A percentile compares a stretch with the other conserved stretches of the same genome.
phyloP scores from a whole-genome alignment of 2,113 vertebrate genomes.

The Falcunculus frontatus region DNA sequence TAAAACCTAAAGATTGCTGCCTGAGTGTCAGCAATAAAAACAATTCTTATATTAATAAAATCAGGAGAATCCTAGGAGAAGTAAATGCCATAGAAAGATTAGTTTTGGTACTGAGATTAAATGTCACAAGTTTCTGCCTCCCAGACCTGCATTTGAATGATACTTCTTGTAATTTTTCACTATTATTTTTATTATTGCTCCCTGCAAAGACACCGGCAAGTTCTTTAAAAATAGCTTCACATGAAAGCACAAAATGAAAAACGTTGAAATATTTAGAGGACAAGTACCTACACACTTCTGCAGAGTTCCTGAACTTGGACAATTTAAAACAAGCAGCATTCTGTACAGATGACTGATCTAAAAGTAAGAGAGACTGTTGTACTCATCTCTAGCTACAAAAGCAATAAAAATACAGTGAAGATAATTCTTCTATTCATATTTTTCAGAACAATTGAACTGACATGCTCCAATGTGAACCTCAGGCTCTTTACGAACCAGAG shows the following conservation, averaged over 20 bases:
- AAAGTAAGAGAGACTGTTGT: not conserved
- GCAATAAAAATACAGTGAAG: not conserved
- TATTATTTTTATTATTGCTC: not conserved
- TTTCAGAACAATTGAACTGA: not conserved
- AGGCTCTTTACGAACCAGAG: not conserved
- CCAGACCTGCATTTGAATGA: not conserved
- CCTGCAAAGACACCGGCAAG: not conserved
- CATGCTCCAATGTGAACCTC: not conserved
- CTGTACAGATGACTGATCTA: not conserved
- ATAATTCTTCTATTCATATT: not conserved
- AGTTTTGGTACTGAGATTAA: not conserved
- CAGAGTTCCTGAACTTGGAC: not conserved
- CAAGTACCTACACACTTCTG: not conserved
- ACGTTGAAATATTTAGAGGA: constrained; percentile 9
- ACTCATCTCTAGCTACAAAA: not conserved
- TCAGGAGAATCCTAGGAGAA: not conserved
- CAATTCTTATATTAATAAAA: constrained; percentile 5
- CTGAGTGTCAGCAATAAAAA: not conserved
- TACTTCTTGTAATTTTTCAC: not conserved
- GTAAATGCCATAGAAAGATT: not conserved
- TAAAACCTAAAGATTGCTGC: not conserved
- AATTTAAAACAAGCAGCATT: not conserved
- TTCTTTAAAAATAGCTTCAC: not conserved
- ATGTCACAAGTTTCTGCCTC: not conserved
- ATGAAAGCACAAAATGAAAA: not conserved